Evolutionary conservation across 1,140 invertebrate species (phyloP).

Genomic region (Brachionus angularis): DNA sequence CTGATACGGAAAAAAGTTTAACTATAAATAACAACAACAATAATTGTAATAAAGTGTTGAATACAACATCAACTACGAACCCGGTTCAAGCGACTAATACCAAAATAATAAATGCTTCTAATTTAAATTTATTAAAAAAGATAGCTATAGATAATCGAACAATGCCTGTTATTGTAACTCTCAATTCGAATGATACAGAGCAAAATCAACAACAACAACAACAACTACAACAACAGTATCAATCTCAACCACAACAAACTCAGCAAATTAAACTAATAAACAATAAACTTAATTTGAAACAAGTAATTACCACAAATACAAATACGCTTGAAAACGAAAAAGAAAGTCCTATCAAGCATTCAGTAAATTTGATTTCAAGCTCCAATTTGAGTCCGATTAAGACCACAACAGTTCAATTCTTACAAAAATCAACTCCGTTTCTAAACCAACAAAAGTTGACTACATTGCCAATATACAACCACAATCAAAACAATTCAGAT

Average conservation of each 20-base stretch:
- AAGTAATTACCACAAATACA: too few species aligned
- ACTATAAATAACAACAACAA: too few species aligned
- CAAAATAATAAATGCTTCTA: constrained; percentile 25
- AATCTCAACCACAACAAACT: too few species aligned
- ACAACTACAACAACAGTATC: too few species aligned
- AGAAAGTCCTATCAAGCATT: neutral
- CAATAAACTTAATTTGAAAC: too few species aligned
- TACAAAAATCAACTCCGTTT: constrained; percentile 26
- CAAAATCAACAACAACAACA: too few species aligned
- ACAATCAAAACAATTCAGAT: neutral
- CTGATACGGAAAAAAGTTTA: too few species aligned
- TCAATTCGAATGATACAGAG: constrained; percentile 20
- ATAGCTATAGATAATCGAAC: constrained; percentile 30
- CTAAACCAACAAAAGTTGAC: constrained; percentile 6
- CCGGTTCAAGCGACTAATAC: constrained; percentile 19
- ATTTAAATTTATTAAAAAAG: constrained; percentile 18
- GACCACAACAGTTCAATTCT: constrained; percentile 6
- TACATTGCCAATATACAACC: too few species aligned
- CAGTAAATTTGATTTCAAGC: too few species aligned
- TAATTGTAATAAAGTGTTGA: too few species aligned
- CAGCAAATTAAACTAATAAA: too few species aligned
- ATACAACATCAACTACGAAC: neutral
- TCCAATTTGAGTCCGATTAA: neutral
- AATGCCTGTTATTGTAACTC: neutral
- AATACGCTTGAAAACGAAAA: too few species aligned